Evolutionary conservation across 2,888 invertebrate species (phyloP).

Genomic region (Lasioglossum villosulum): DNA sequence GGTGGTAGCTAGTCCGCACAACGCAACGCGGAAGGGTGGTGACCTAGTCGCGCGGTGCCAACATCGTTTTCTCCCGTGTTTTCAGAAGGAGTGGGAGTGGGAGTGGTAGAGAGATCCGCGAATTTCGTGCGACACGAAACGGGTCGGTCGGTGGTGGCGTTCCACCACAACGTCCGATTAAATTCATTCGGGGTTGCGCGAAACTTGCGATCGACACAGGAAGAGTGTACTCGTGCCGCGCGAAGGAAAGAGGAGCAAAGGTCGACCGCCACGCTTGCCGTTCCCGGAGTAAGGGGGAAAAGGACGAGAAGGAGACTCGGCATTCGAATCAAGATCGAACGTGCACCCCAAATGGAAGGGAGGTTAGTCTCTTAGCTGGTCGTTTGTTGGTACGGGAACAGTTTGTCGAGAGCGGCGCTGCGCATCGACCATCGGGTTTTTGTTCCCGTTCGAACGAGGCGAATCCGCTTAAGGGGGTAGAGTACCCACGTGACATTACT

Average conservation of each 20-base stretch:
- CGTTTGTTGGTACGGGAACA: slow-evolving; percentile 15
- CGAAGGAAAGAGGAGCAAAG: neutral
- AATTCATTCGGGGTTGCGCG: neutral
- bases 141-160: neutral
- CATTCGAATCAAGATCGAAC: neutral
- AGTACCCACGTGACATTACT: too few species aligned
- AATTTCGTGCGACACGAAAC: neutral
- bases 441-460: slow-evolving; percentile 58
- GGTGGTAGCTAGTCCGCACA: neutral
- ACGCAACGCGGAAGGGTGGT: slow-evolving; percentile 23
- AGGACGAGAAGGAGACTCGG: neutral
- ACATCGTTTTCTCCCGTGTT: neutral
- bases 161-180: neutral
- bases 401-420: slow-evolving; percentile 39
- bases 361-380: slow-evolving; percentile 27
- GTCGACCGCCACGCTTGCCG: neutral
- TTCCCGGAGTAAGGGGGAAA: neutral
- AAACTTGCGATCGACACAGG: neutral
- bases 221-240: neutral
- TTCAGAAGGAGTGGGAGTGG: neutral
- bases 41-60: slow-evolving; percentile 9
- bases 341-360: neutral
- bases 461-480: too few species aligned
- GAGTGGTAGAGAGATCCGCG: neutral
- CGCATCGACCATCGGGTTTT: slow-evolving; percentile 70